Conservation (phyloP, 1,140 invertebrate genomes). For the Calliopsis andreniformis region DNA sequence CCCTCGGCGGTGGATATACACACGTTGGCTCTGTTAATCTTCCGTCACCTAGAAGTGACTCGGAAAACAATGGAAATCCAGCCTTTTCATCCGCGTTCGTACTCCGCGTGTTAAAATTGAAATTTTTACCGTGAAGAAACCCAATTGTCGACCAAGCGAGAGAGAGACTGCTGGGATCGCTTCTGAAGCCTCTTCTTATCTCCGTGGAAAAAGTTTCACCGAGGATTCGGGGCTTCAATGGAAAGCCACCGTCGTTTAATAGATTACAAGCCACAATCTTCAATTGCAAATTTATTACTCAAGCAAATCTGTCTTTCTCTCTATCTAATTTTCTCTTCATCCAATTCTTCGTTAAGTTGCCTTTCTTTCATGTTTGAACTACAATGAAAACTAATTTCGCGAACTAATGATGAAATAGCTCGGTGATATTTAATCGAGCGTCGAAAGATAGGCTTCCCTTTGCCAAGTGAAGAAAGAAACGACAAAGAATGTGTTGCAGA, state of each 20-base stretch:
- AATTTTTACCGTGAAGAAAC: conserved; percentile 52
- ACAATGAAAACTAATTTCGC: not conserved
- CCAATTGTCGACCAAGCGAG: conserved; percentile 35
- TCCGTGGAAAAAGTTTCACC: conserved; percentile 1
- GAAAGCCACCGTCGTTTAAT: not conserved
- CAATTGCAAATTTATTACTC: conserved; percentile 36
- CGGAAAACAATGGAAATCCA: conserved; percentile 56
- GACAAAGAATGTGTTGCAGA: conserved; percentile 1
- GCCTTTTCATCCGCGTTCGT: conserved; percentile 44
- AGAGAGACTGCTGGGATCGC: not conserved
- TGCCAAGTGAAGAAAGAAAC: conserved; percentile 2
- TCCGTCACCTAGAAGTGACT: conserved; percentile 52
- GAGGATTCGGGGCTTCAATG: conserved; percentile 6
- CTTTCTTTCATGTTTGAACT: too few relatives aligned
- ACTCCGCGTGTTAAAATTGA: conserved; percentile 35
- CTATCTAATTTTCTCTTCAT: not conserved
- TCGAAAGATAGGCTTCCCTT: conserved; percentile 3
- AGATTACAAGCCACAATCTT: not conserved
- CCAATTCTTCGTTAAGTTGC: not conserved
- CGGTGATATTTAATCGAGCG: conserved; percentile 15
- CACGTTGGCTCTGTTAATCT: conserved; percentile 59
- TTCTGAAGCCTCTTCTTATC: conserved; percentile 17
- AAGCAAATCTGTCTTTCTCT: too few relatives aligned
- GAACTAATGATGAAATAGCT: not conserved
- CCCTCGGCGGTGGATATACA: conserved; percentile 48